Evolutionary conservation across 2,113 vertebrate species (phyloP), one percentile per base, ranked within the genome.

Genomic region (Mastomys natalensis): DNA sequence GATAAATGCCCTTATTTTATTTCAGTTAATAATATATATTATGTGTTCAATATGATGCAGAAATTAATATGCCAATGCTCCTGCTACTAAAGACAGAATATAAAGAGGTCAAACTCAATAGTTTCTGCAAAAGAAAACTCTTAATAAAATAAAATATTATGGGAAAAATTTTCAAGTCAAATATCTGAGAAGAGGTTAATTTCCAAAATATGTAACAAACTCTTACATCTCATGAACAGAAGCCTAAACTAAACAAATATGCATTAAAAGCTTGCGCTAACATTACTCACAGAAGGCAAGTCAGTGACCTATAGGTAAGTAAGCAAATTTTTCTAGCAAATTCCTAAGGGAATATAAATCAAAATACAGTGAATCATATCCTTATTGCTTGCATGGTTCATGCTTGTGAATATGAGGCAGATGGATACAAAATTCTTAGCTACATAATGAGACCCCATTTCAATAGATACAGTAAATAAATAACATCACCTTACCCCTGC

Each of bases 401-500:
- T 64, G 43, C 1, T 5, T 48, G 10, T 48, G 10, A 90, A 10
- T 12, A 34, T 10, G 0, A 24, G 70, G 17, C 53, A 58, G 43
- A 45, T 1, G 17, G 6, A 62, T 45, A 3, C 1, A 11, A 12
- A 48, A 19, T 43, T 10, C 9, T 22, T 37, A 15, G 11, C 5
- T 7, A 72, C 68, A 74, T 16, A 60, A 6, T 21, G 70, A 64
- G 21, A 64, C 29, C 5, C 10, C 21, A 21, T 48, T 5, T 62
- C 3, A 24, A 89, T 37, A 76, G 55, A 74, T 8, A 45, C 15
- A 31, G 4, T 29, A 53, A 34, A 89, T 43, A 24, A 77, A 76
- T 7, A 45, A 15, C 17, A 89, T 17, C 29, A 62, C 5, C 1
- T 53, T 85, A 53, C 13, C 45, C 12, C 24, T 37, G 6, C 10